phyloP scores from a whole-genome alignment of 2,888 invertebrate species.

The Tetheella fluctuosa region DNA sequence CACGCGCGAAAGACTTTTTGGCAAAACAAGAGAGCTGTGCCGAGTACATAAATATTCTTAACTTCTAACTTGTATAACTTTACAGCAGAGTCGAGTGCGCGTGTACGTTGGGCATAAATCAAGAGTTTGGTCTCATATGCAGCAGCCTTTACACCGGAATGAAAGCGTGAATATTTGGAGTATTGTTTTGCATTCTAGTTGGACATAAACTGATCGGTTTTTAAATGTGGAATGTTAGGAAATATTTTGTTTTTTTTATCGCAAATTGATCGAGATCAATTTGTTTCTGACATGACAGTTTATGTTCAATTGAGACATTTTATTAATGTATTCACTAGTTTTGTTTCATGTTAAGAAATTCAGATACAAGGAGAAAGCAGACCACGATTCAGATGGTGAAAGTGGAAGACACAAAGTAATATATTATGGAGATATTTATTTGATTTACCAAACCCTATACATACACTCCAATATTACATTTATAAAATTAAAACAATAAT shows the following conservation, averaged over 20 bases:
- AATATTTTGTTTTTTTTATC: neutral
- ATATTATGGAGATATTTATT: too few species aligned
- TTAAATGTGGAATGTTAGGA: neutral
- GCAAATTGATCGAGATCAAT: neutral
- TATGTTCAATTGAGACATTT: too few species aligned
- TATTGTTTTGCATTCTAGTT: neutral
- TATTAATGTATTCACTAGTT: too few species aligned
- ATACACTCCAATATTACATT: too few species aligned
- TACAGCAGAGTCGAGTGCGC: conserved; percentile 14
- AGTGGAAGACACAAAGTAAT: too few species aligned
- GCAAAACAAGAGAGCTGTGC: conserved; percentile 45
- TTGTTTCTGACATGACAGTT: too few species aligned
- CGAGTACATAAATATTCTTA: conserved; percentile 38
- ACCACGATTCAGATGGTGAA: too few species aligned
- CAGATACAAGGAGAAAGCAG: too few species aligned
- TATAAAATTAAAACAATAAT: too few species aligned
- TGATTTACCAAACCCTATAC: too few species aligned
- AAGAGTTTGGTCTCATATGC: conserved; percentile 12
- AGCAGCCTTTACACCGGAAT: neutral
- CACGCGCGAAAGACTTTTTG: conserved; percentile 43
- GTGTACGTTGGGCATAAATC: conserved; percentile 14
- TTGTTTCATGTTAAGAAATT: too few species aligned
- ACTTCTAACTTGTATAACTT: conserved; percentile 27
- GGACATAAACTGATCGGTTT: conserved; percentile 7
- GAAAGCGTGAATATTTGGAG: neutral